These are phyloP conservation scores for Campylorhamphus procurvoides DNA, from an alignment of 2,113 vertebrate genomes.

Conservation along the genomic window DNA sequence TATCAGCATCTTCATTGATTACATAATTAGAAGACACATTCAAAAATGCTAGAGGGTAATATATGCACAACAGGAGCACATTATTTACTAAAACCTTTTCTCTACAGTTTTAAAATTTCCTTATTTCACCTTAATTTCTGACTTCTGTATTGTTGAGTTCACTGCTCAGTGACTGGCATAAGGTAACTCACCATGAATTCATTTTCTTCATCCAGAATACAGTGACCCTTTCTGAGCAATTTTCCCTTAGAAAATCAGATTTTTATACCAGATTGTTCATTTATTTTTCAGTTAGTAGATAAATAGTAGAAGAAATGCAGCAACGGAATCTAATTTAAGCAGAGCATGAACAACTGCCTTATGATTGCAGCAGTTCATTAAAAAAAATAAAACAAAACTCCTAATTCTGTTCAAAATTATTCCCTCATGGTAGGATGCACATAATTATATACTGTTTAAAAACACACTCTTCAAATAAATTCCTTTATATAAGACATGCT, in stretches of 20 bases:
- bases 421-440: constrained; percentile 43
- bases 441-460: constrained; percentile 45
- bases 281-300: constrained; percentile 63
- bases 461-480: constrained; percentile 30
- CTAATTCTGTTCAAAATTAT: constrained; percentile 67
- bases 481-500: neutral
- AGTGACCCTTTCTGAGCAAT: neutral
- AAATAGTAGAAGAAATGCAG: constrained; percentile 63
- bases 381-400: constrained; percentile 58
- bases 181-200: neutral
- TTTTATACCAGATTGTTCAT: constrained; percentile 40
- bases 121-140: constrained; percentile 30
- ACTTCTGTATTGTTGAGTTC: neutral
- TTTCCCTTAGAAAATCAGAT: constrained; percentile 14
- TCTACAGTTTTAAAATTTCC: constrained; percentile 15
- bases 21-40: constrained; percentile 45
- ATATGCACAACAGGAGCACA: constrained; percentile 32
- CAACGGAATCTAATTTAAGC: constrained; percentile 71
- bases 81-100: constrained; percentile 23
- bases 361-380: constrained; percentile 61
- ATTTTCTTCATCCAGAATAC: neutral
- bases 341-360: constrained; percentile 29
- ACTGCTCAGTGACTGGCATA: neutral
- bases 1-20: constrained; percentile 48
- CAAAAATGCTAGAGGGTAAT: constrained; percentile 23